A percentile compares a stretch with the other conserved stretches of the same genome.
These are phyloP conservation scores for Lutjanus campechanus DNA, from an alignment of 2,797 vertebrate species.

Conservation along the genomic window DNA sequence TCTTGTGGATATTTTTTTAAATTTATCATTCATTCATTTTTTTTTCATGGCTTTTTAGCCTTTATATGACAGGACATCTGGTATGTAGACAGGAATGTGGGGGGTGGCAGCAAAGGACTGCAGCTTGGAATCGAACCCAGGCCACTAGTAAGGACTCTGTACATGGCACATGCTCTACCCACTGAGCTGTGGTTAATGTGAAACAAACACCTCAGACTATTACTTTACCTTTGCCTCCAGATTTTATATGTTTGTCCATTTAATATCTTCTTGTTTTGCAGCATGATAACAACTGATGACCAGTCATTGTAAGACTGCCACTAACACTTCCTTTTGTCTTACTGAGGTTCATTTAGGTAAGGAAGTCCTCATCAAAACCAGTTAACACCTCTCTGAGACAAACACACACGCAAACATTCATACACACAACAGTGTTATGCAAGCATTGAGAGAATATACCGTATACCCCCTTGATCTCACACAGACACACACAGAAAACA, in stretches of 20 bases:
- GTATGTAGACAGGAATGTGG: too few relatives aligned
- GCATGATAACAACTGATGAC: not conserved
- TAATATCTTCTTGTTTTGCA: not conserved
- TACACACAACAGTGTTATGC: slow-evolving; percentile 27
- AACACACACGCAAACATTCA: slow-evolving; percentile 27
- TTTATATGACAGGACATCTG: too few relatives aligned
- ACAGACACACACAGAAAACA: slow-evolving; percentile 28
- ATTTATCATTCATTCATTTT: too few relatives aligned
- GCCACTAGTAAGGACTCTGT: too few relatives aligned
- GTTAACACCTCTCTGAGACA: slow-evolving; percentile 17
- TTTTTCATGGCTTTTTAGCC: too few relatives aligned
- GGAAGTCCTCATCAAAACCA: slow-evolving; percentile 10
- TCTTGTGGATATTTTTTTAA: too few relatives aligned
- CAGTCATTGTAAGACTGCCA: not conserved
- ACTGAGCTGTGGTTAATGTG: too few relatives aligned
- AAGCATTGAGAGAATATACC: slow-evolving; percentile 30
- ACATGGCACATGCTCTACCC: too few relatives aligned
- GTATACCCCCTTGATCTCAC: slow-evolving; percentile 38
- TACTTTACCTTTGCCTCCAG: not conserved
- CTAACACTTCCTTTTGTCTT: slow-evolving; percentile 7
- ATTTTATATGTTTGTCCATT: not conserved
- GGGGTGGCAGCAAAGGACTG: too few relatives aligned
- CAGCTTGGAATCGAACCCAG: too few relatives aligned
- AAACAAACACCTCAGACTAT: not conserved
- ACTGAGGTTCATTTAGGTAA: slow-evolving; percentile 28